A percentile compares a stretch with the other conserved stretches of the same genome.
phyloP scores from a whole-genome alignment of 2,113 vertebrate genomes.

The Ammospiza nelsoni region DNA sequence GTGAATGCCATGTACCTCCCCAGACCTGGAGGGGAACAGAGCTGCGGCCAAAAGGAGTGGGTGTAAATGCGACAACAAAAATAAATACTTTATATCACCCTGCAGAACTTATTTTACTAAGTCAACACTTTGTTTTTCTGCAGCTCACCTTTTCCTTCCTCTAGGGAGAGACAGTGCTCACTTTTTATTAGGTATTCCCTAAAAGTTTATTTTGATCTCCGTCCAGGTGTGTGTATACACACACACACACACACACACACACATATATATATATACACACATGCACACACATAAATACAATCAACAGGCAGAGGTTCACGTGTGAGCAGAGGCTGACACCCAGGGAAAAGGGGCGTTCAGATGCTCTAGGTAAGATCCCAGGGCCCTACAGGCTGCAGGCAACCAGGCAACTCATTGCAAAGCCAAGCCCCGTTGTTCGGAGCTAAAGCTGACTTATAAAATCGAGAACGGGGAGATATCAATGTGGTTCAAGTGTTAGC shows the following conservation, averaged over 20 bases:
- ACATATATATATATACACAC: rapidly evolving
- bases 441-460: not conserved
- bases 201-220: not conserved
- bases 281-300: rapidly evolving
- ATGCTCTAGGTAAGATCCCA: not conserved
- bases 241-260: rapidly evolving
- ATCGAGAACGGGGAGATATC: not conserved
- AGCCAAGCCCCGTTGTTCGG: not conserved
- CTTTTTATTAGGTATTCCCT: not conserved
- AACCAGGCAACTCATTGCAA: not conserved
- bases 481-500: not conserved
- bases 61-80: constrained; percentile 53
- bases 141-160: not conserved
- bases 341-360: rapidly evolving
- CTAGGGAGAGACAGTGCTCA: not conserved
- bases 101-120: not conserved
- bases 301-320: not conserved
- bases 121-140: not conserved
- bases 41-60: not conserved
- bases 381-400: not conserved
- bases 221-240: rapidly evolving
- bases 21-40: not conserved
- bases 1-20: not conserved
- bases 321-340: not conserved
- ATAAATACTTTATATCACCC: not conserved